Evolutionary conservation across 2,888 invertebrate genomes (phyloP), one percentile per base, ranked within the genome.

Genomic region (Holacanthella duospinosa): DNA sequence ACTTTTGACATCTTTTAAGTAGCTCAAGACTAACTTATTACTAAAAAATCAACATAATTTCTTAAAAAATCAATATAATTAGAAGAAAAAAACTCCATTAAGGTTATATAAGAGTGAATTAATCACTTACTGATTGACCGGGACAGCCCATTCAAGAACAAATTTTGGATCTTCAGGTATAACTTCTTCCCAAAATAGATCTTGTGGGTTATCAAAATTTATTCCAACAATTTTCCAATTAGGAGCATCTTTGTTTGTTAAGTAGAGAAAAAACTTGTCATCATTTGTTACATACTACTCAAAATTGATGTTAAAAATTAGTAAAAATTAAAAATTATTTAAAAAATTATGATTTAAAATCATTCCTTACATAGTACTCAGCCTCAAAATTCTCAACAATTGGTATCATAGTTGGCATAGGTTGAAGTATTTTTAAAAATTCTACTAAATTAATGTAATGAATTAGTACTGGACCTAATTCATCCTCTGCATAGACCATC

Each of bases 1-100:
- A 77, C 87, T 89, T 91, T 94, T 94, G 16, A 95, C 95, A 81
- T 97, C 93, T 75, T 89, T 85, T 65, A 95, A 84, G 76, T 95
- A 97, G 76, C 89, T 88, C 43, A 92, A 79, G 59, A 94, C 83
- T 43, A 97, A 80, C 78, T 91, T 89, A 76, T 93, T 85, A 24
- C 68, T 68, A 43, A 21, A 48, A 43, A 28, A 58, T n/a, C 28
- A 58, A 29, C 3, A 29, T 24, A 54, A 54, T 27, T 55, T 43
- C 19, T 12, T 26, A 55, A 3, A 60, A 59, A 16, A 25, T 48
- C 3, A 24, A 75, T 65, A 75, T 70, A 64, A 75, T 79, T 36
- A 36, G 36, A 16, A 16, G 16, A 36, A 36, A 36, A n/a, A n/a
- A n/a, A n/a, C n/a, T n/a, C n/a, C n/a, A n/a, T n/a, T n/a, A n/a